These are phyloP conservation scores for Empidonax traillii DNA, from an alignment of 2,113 vertebrate species.

Conservation along the genomic window DNA sequence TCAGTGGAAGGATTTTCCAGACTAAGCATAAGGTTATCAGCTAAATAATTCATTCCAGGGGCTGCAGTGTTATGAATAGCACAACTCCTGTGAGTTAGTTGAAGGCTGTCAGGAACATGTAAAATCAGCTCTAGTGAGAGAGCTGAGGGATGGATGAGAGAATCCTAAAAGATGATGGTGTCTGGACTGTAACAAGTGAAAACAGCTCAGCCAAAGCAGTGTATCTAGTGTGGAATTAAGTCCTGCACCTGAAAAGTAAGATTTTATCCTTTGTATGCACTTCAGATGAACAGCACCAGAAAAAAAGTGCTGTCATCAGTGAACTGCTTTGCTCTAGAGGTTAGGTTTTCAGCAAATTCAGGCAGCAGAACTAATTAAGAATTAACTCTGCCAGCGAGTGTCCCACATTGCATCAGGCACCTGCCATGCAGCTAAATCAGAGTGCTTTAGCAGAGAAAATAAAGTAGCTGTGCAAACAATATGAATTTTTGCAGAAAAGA, in stretches of 20 bases:
- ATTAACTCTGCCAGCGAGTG: slow-evolving; percentile 15
- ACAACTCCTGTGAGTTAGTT: neutral
- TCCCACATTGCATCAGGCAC: neutral
- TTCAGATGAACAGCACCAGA: neutral
- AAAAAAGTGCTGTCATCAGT: slow-evolving; percentile 44
- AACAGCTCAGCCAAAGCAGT: neutral
- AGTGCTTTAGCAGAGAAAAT: neutral
- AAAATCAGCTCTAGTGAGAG: neutral
- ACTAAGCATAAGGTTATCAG: neutral
- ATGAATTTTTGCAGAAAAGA: neutral
- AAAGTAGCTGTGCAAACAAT: neutral
- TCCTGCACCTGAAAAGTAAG: neutral
- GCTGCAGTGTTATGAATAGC: neutral
- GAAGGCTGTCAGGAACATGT: neutral
- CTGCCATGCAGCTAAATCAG: neutral
- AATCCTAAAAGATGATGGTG: neutral
- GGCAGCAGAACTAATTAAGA: slow-evolving; percentile 55
- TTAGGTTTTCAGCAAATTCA: slow-evolving; percentile 39
- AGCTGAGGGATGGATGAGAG: neutral
- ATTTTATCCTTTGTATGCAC: neutral
- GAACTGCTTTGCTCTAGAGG: slow-evolving; percentile 31
- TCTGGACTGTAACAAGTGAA: neutral
- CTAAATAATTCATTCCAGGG: neutral
- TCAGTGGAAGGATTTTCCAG: neutral
- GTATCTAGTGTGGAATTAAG: neutral